A percentile compares a stretch with the other conserved stretches of the same genome.
Conservation (phyloP, 2,888 invertebrate genomes). For the Acanthopleura granulata region DNA sequence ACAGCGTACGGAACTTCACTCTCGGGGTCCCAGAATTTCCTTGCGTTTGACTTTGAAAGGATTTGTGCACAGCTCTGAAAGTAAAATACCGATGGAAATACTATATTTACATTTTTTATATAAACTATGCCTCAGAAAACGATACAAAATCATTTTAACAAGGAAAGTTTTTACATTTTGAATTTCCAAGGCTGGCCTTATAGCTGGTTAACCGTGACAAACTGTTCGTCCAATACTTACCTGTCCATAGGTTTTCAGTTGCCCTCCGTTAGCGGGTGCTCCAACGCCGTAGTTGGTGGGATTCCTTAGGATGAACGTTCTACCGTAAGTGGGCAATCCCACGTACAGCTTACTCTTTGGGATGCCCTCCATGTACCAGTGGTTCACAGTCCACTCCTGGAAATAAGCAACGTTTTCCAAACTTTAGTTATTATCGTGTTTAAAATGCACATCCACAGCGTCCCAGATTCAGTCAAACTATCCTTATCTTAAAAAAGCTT, state of each 20-base stretch:
- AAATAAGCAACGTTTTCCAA: not conserved
- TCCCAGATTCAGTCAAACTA: too few species aligned
- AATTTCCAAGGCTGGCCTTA: too few species aligned
- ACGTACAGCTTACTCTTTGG: slow-evolving; percentile 1
- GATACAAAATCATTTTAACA: too few species aligned
- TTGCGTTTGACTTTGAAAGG: not conserved
- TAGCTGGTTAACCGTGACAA: too few species aligned
- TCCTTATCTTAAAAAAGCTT: too few species aligned
- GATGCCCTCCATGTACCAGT: not conserved
- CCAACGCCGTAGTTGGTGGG: not conserved
- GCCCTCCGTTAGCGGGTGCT: not conserved
- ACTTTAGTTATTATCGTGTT: too few species aligned
- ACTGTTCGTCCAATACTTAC: not conserved
- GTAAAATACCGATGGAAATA: not conserved
- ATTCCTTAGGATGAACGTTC: not conserved
- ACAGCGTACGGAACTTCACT: slow-evolving; percentile 11
- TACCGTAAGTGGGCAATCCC: not conserved
- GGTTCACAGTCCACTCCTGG: not conserved
- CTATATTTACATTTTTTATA: too few species aligned
- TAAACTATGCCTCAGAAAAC: too few species aligned
- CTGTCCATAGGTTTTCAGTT: not conserved
- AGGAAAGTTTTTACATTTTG: too few species aligned
- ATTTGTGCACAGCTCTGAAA: not conserved
- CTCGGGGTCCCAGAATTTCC: slow-evolving; percentile 1
- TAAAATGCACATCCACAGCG: too few species aligned